These are phyloP conservation scores for Vireo altiloquus DNA, from an alignment of 2,113 vertebrate species.

Conservation along the genomic window DNA sequence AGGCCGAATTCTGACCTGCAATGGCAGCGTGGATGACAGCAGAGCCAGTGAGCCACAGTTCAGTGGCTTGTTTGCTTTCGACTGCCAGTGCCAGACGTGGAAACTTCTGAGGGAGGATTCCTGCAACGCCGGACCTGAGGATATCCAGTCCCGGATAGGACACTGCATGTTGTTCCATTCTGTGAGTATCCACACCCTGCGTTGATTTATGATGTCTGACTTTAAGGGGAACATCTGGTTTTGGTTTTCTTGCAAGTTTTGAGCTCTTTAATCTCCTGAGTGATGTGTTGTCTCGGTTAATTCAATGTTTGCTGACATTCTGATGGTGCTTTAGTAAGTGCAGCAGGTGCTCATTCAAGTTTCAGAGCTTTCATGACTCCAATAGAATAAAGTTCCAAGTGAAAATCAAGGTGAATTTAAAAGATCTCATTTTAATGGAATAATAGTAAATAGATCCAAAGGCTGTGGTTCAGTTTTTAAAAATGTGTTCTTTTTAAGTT, in stretches of 20 bases:
- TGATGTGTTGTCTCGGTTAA: neutral
- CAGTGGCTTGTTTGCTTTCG: constrained; percentile 94
- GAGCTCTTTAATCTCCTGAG: neutral
- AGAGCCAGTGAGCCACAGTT: constrained; percentile 95
- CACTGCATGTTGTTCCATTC: constrained; percentile 99
- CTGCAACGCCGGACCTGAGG: constrained; percentile 96
- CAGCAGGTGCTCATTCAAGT: neutral
- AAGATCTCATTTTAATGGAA: neutral
- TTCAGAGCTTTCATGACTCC: neutral
- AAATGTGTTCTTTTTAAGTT: neutral
- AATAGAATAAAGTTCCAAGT: neutral
- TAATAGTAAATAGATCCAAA: neutral
- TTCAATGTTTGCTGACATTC: neutral
- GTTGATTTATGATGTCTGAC: neutral
- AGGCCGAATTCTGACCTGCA: constrained; percentile 94
- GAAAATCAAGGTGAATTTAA: neutral
- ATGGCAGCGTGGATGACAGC: constrained; percentile 93
- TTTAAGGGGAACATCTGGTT: neutral
- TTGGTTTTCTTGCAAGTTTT: neutral
- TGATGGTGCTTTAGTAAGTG: neutral
- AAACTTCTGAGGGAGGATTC: constrained; percentile 95
- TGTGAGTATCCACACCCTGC: constrained; percentile 62
- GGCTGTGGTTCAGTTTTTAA: neutral
- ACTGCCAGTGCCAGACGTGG: constrained; percentile 89
- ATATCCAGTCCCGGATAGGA: constrained; percentile 96